Conservation (phyloP, 35 echinoderm and acorn worm genomes). For the Apostichopus japonicus region DNA sequence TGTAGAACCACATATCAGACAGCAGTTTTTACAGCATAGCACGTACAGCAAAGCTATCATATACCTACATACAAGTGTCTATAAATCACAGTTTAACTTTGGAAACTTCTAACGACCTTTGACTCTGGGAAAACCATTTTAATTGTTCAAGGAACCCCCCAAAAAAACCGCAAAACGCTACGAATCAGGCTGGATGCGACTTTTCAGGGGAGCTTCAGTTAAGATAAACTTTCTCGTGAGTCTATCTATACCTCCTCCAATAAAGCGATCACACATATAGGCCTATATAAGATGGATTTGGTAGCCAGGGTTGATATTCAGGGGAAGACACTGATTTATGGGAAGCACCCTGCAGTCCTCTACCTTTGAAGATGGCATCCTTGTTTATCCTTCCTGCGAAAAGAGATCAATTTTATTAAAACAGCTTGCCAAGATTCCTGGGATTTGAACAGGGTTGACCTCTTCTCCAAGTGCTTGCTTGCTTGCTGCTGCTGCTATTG, state of each 20-base stretch:
- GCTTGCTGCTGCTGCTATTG: too few relatives aligned
- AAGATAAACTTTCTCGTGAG: constrained; percentile 22
- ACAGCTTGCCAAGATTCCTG: constrained; percentile 2
- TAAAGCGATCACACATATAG: background rate
- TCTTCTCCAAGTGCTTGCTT: background rate
- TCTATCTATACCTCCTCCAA: background rate
- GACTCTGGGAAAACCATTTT: constrained; percentile 7
- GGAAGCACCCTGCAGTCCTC: constrained; percentile 44
- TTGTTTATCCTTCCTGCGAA: constrained; percentile 48
- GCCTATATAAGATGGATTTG: background rate
- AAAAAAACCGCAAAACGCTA: constrained; percentile 43
- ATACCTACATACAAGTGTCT: background rate
- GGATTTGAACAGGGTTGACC: constrained; percentile 35
- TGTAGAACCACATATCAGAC: too few relatives aligned
- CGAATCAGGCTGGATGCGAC: constrained; percentile 23
- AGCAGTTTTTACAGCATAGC: background rate
- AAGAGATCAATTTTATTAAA: constrained; percentile 56
- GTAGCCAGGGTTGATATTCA: constrained; percentile 9
- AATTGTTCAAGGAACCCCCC: constrained; percentile 48
- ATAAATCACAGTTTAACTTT: constrained; percentile 19
- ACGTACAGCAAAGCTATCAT: background rate
- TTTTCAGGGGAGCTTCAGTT: background rate
- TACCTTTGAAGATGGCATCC: constrained; percentile 39
- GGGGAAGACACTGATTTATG: constrained; percentile 27
- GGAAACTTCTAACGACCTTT: constrained; percentile 15